These are phyloP conservation scores for Cynodonichthys magdalenae DNA, from an alignment of 2,797 vertebrate species.

Conservation along the genomic window DNA sequence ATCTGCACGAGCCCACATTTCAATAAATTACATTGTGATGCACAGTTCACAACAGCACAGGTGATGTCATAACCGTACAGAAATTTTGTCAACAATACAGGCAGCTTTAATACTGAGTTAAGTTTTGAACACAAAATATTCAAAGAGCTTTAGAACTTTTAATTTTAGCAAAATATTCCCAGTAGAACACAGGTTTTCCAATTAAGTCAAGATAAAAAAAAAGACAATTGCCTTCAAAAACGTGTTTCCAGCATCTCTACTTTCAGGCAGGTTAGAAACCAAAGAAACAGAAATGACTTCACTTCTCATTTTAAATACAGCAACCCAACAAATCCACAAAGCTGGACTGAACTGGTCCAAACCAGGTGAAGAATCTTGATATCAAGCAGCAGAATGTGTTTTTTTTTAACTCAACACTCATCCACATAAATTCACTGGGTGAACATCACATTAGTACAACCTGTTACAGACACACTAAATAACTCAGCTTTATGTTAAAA, in stretches of 20 bases:
- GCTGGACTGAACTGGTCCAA: conserved; percentile 25
- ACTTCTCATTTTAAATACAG: conserved; percentile 40
- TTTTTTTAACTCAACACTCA: conserved; percentile 14
- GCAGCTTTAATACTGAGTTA: neutral
- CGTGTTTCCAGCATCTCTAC: conserved; percentile 4
- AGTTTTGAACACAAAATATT: neutral
- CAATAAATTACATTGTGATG: too few relatives aligned
- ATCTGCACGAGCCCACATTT: too few relatives aligned
- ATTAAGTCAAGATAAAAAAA: conserved; percentile 25
- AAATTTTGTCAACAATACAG: neutral
- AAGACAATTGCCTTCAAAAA: conserved; percentile 7
- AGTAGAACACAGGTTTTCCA: conserved; percentile 31
- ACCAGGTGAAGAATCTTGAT: conserved; percentile 16
- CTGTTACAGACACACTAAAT: conserved; percentile 25
- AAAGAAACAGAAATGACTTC: conserved; percentile 5
- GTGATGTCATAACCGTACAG: too few relatives aligned
- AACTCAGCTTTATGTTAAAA: conserved; percentile 38
- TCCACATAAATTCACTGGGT: conserved; percentile 9
- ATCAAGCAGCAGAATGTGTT: conserved; percentile 48
- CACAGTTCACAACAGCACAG: too few relatives aligned
- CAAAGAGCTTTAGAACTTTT: conserved; percentile 37
- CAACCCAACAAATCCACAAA: conserved; percentile 20
- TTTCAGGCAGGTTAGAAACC: conserved; percentile 2
- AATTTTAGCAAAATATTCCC: conserved; percentile 67
- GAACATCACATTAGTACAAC: conserved; percentile 27